These are phyloP conservation scores for Eupithecia abbreviata DNA, from an alignment of 2,888 invertebrate genomes.

Conservation along the genomic window DNA sequence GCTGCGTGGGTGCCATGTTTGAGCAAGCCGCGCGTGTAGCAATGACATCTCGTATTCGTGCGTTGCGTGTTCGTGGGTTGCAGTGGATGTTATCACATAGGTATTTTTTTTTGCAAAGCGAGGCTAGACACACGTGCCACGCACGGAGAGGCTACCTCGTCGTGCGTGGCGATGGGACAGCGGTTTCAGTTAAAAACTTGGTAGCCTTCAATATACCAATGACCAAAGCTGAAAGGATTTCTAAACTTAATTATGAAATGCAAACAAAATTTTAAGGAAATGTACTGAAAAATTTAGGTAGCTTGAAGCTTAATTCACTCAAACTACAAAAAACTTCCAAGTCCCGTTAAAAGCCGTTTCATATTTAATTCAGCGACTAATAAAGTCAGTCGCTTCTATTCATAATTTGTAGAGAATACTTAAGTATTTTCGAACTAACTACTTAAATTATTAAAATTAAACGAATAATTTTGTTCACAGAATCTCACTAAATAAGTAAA, in stretches of 20 bases:
- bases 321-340: not conserved
- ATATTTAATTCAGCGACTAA: constrained; percentile 7
- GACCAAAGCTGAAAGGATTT: not conserved
- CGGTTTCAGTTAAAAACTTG: not conserved
- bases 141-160: no score
- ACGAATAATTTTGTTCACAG: not conserved
- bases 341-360: not conserved
- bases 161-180: no score
- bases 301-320: not conserved
- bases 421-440: constrained; percentile 1
- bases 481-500: not conserved
- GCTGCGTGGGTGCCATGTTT: no score
- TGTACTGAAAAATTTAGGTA: not conserved
- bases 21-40: no score
- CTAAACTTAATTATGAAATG: not conserved
- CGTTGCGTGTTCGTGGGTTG: no score
- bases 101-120: no score
- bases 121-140: no score
- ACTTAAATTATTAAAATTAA: constrained; percentile 10
- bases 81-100: no score
- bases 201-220: not conserved
- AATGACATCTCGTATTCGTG: no score
- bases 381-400: constrained; percentile 8
- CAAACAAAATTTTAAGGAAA: not conserved
- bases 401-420: constrained; percentile 6